These are phyloP conservation scores for Etheostoma nigrum DNA, from an alignment of 2,797 vertebrate species.

Conservation along the genomic window DNA sequence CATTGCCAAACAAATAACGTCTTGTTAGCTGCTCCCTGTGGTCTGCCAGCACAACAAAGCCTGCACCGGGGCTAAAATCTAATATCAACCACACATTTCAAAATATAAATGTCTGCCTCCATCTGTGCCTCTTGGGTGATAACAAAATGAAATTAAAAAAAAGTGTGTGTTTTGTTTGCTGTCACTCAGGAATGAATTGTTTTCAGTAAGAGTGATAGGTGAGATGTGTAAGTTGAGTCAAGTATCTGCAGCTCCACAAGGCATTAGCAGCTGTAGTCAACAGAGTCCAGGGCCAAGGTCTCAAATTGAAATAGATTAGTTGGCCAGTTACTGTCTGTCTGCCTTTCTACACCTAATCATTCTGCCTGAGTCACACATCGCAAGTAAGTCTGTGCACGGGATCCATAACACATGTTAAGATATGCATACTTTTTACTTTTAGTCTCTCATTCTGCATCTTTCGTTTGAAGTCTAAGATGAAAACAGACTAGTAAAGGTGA, in stretches of 20 bases:
- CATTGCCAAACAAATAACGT: constrained; percentile 62
- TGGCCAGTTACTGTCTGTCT: constrained; percentile 44
- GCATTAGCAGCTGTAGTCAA: constrained; percentile 69
- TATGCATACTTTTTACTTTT: constrained; percentile 2
- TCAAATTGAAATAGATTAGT: constrained; percentile 71
- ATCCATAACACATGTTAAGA: constrained; percentile 46
- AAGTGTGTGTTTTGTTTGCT: constrained; percentile 35
- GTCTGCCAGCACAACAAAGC: constrained; percentile 44
- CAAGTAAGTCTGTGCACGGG: constrained; percentile 15
- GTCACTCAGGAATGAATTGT: constrained; percentile 20
- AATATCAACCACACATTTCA: constrained; percentile 45
- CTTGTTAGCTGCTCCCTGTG: constrained; percentile 51
- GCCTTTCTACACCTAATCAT: constrained; percentile 50
- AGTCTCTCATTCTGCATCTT: constrained; percentile 43
- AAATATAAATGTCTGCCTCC: constrained; percentile 22
- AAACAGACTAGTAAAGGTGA: constrained; percentile 70
- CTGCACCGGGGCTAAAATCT: constrained; percentile 21
- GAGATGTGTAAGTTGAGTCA: constrained; percentile 56
- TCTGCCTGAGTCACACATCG: constrained; percentile 48
- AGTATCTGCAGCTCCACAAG: constrained; percentile 36
- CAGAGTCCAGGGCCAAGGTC: constrained; percentile 58
- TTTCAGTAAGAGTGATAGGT: constrained; percentile 27
- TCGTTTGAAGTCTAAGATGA: constrained; percentile 72
- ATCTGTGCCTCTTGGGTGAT: background rate
- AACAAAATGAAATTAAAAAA: background rate